Conservation (phyloP, 2,888 invertebrate species). For the Capitulum mitella region DNA sequence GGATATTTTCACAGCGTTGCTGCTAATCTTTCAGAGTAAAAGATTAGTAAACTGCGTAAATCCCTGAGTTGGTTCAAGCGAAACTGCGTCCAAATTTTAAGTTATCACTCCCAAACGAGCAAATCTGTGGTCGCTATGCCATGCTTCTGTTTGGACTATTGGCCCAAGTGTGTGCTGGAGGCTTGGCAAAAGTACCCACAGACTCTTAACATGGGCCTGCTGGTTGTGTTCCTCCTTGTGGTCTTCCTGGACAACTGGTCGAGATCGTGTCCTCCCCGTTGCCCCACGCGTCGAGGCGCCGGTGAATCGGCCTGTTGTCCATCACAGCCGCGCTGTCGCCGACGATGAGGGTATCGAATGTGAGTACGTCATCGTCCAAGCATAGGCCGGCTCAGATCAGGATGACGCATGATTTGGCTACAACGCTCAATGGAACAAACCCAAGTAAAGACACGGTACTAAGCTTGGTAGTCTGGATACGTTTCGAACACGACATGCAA, state of each 20-base stretch:
- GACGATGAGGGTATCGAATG: neutral
- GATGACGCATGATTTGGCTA: too few species aligned
- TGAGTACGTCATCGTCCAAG: neutral
- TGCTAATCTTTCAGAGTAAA: too few species aligned
- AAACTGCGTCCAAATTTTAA: neutral
- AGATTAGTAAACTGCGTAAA: neutral
- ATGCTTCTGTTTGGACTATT: neutral
- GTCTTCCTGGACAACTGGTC: conserved; percentile 5
- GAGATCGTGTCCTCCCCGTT: neutral
- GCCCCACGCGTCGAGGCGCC: neutral
- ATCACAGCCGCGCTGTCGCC: neutral
- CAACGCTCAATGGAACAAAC: too few species aligned
- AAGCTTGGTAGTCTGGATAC: too few species aligned
- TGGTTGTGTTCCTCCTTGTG: neutral
- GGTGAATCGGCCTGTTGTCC: neutral
- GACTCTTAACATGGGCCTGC: neutral
- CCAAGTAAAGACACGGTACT: too few species aligned
- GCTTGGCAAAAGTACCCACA: conserved; percentile 15
- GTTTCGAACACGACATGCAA: too few species aligned
- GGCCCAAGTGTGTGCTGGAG: conserved; percentile 6
- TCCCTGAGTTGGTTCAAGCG: neutral
- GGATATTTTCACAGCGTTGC: neutral
- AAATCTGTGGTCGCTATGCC: neutral
- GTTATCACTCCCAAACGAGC: neutral
- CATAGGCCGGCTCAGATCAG: too few species aligned